Evolutionary conservation across 2,113 vertebrate species (phyloP).

Genomic region (Oxygymnocypris stewartii): DNA sequence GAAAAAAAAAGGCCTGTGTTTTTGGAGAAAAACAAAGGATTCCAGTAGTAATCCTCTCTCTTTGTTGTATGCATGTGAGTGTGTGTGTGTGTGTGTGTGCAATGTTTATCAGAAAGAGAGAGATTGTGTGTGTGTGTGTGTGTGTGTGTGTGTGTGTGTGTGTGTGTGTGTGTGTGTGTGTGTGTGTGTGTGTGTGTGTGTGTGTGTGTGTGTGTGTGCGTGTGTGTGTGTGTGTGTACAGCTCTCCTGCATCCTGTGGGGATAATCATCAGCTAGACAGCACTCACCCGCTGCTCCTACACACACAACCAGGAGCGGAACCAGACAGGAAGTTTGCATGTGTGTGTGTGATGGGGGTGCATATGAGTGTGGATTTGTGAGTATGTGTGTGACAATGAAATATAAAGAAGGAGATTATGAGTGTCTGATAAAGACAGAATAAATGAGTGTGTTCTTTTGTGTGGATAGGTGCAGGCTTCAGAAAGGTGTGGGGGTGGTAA

Average conservation of each 20-base stretch:
- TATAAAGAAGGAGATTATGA: slow-evolving; percentile 8
- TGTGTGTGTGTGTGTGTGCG: not conserved
- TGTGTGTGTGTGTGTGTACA: not conserved
- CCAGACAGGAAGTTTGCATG: slow-evolving; percentile 13
- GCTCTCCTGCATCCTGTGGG: slow-evolving; percentile 24
- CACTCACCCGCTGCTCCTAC: slow-evolving; percentile 2
- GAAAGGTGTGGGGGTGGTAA: not conserved
- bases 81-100: not conserved
- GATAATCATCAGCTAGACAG: slow-evolving; percentile 37
- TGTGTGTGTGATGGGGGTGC: slow-evolving; percentile 6
- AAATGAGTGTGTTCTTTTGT: slow-evolving; percentile 22
- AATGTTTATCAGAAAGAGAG: not conserved
- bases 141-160: not conserved
- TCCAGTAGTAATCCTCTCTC: not conserved
- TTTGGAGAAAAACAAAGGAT: slow-evolving; percentile 6
- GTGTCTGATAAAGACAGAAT: slow-evolving; percentile 28
- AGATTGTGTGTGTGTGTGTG: not conserved
- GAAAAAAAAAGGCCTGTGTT: not conserved
- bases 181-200: not conserved
- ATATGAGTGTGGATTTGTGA: not conserved
- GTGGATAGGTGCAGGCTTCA: slow-evolving; percentile 1
- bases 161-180: not conserved
- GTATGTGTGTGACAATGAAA: not conserved
- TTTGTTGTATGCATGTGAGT: slow-evolving; percentile 10
- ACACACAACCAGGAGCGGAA: slow-evolving; percentile 38